Conservation (phyloP, 2,797 vertebrate species). For the Chelon auratus region DNA sequence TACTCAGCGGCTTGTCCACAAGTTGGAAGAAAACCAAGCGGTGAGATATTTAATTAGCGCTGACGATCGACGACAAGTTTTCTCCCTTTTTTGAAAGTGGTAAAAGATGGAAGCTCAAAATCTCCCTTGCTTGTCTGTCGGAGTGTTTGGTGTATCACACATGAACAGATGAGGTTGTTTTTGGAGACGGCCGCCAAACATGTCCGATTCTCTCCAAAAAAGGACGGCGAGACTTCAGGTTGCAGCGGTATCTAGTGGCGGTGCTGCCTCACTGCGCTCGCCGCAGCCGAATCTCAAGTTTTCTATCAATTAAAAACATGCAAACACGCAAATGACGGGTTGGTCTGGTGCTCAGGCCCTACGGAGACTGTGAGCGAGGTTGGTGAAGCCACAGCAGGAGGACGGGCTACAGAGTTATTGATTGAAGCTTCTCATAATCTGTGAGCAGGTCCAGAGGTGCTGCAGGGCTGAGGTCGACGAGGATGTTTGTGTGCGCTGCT, state of each 20-base stretch:
- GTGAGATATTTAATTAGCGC: neutral
- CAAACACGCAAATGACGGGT: no score
- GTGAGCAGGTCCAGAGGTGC: slow-evolving; percentile 55
- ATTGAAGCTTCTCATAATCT: slow-evolving; percentile 69
- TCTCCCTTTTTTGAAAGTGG: neutral
- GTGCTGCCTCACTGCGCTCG: slow-evolving; percentile 50
- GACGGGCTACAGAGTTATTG: slow-evolving; percentile 47
- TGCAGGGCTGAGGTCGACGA: slow-evolving; percentile 37
- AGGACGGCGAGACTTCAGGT: slow-evolving; percentile 55
- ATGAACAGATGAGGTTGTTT: slow-evolving; percentile 35
- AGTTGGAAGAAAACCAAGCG: neutral
- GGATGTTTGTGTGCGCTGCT: slow-evolving; percentile 36
- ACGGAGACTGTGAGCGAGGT: no score
- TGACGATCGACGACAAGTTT: neutral
- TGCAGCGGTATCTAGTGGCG: slow-evolving; percentile 75
- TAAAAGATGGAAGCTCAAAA: neutral
- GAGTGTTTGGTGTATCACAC: slow-evolving; percentile 37
- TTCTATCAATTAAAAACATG: slow-evolving; percentile 27
- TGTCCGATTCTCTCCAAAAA: slow-evolving; percentile 24
- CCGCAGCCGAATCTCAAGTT: slow-evolving; percentile 16
- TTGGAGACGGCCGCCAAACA: slow-evolving; percentile 13
- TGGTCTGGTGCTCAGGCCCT: no score
- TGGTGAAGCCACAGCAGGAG: slow-evolving; percentile 37
- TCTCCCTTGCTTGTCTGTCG: slow-evolving; percentile 8
- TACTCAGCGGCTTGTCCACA: neutral